These are phyloP conservation scores for Cynoglossus semilaevis DNA, from an alignment of 2,113 vertebrate species.

Conservation along the genomic window DNA sequence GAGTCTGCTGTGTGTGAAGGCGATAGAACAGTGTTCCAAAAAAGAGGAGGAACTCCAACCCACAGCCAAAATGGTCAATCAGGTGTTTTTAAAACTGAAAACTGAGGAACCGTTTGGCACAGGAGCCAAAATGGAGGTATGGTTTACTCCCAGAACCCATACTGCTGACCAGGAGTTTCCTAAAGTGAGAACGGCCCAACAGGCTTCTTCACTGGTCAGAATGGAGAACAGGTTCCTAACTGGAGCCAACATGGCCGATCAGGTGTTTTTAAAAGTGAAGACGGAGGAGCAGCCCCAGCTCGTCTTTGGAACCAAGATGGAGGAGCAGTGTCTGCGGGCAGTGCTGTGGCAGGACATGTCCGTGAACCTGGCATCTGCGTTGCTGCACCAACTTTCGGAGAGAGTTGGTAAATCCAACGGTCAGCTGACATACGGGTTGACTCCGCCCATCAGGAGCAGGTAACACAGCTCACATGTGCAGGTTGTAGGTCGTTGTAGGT, in stretches of 20 bases:
- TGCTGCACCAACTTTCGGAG: conserved; percentile 73
- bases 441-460: conserved; percentile 52
- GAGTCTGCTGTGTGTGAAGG: no score
- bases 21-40: no score
- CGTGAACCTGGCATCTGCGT: conserved; percentile 68
- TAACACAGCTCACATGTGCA: no score
- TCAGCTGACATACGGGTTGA: conserved; percentile 35
- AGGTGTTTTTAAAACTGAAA: conserved; percentile 1
- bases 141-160: conserved; percentile 9
- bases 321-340: conserved; percentile 64
- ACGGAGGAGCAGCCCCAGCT: conserved; percentile 46
- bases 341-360: conserved; percentile 74
- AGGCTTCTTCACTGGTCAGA: neutral
- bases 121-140: conserved; percentile 6
- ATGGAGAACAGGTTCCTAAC: conserved; percentile 9
- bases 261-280: conserved; percentile 19
- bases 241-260: conserved; percentile 17
- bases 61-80: conserved; percentile 7
- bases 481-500: no score
- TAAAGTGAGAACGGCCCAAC: conserved; percentile 34
- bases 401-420: conserved; percentile 52
- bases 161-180: conserved; percentile 15
- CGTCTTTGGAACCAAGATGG: conserved; percentile 53
- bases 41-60: neutral
- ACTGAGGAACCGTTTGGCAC: conserved; percentile 7